Percentiles rank a stretch among this genome's conserved stretches.
Evolutionary conservation across 2,113 vertebrate species (phyloP).

Genomic region (Melanerpes formicivorus): DNA sequence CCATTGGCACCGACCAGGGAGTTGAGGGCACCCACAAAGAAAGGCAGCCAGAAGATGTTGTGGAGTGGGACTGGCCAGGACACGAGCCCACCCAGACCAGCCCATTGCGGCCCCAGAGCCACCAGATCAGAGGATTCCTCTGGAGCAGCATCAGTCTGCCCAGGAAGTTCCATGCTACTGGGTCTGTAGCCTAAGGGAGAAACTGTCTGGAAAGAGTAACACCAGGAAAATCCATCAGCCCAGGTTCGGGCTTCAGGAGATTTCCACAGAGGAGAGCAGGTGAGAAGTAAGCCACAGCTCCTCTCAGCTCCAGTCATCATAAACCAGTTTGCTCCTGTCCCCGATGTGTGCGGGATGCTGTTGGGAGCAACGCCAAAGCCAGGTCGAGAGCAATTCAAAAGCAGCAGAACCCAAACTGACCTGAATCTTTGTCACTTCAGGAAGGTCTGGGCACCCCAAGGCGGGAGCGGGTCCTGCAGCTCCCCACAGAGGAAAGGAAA

Average conservation of each 20-base stretch:
- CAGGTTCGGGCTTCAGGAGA: not conserved
- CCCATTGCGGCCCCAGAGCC: not conserved
- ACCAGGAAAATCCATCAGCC: not conserved
- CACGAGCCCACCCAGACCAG: rapidly evolving
- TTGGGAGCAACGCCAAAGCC: not conserved
- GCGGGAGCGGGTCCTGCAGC: not conserved
- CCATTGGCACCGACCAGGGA: rapidly evolving
- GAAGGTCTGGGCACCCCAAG: not conserved
- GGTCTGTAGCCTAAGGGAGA: not conserved
- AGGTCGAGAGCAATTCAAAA: not conserved
- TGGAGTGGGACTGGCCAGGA: not conserved
- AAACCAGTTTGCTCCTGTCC: not conserved
- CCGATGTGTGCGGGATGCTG: rapidly evolving
- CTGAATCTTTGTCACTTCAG: not conserved
- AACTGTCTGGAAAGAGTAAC: not conserved
- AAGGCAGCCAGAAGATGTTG: not conserved
- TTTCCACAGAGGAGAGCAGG: not conserved
- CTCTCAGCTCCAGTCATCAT: not conserved
- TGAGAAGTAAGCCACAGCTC: not conserved
- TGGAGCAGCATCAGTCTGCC: not conserved
- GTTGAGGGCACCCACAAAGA: not conserved
- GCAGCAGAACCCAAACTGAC: conserved; percentile 19
- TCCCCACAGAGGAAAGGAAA: conserved; percentile 28
- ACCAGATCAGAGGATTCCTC: not conserved
- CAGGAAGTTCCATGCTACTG: rapidly evolving